phyloP scores from a whole-genome alignment of 2,797 vertebrate species.

The Cyclura pinguis region DNA sequence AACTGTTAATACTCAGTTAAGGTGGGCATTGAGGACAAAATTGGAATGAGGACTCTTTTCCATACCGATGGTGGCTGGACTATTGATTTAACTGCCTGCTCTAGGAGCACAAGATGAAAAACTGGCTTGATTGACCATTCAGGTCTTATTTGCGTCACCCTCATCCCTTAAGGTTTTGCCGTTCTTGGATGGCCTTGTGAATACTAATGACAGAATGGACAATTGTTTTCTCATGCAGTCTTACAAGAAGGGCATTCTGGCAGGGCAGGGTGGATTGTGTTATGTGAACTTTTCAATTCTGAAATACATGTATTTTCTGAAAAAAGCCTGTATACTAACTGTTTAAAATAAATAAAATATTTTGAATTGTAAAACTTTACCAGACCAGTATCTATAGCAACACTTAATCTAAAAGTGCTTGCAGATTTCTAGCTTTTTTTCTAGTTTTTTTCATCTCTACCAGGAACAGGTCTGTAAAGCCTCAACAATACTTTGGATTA shows the following conservation, averaged over 20 bases:
- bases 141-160: background rate
- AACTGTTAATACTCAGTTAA: background rate
- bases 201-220: background rate
- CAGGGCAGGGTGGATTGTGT: background rate
- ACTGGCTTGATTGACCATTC: background rate
- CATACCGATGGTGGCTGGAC: background rate
- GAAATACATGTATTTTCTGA: background rate
- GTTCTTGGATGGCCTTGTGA: background rate
- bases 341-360: background rate
- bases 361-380: too few relatives aligned
- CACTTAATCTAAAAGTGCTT: too few relatives aligned
- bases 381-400: too few relatives aligned
- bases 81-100: background rate
- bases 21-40: background rate
- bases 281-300: background rate
- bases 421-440: too few relatives aligned
- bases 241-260: background rate
- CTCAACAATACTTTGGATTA: too few relatives aligned
- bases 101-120: background rate
- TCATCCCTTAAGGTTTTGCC: background rate
- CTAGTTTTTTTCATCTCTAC: too few relatives aligned
- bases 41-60: background rate
- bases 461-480: too few relatives aligned
- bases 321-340: background rate
- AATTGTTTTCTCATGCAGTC: background rate